Base-by-base conservation (phyloP, 2,888 invertebrate genomes). In the Rhodophaea formosa region DNA sequence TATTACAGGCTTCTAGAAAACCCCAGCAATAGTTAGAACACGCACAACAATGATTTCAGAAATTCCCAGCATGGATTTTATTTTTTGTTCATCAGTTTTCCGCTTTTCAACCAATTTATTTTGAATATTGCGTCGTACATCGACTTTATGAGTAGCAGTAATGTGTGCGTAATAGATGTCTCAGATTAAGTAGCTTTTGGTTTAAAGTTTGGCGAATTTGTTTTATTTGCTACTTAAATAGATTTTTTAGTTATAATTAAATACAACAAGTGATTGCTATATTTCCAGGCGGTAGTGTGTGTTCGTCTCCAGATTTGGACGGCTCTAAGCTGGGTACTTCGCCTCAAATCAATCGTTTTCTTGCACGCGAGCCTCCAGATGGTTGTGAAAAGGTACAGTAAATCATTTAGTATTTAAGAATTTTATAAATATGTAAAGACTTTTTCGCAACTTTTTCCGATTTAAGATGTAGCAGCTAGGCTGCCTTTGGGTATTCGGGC, bases 321-420 rank as follows among this genome's bases (percentile, higher is more conserved):
- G 92, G 93, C 59, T 93, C 93, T 67, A 93, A 94, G 73, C 91
- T 94, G 60, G 96, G 95, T 56, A 95, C 96, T 60, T 97, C 97
- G 62, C 97, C 97, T 43, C 95, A 96, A 82, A 96, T 96, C 78
- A 96, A 96, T 84, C 93, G 95, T 77, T 96, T 96, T 85, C 92
- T 97, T 77, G 96, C 96, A 43, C 92, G 97, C 56, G 96, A 96
- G 85, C 97, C 97, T 54, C 97, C 97, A 23, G 97, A 97, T 92
- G 97, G 97, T 77, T 97, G 97, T 92, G 97, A 97, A 92, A 95
- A 95, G 89, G 95, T 92, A 79, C 61, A 49, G 14, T 39, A 29
- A 56, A 7, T 5, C 23, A 23, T 3, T 23, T 23, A 23, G 23
- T 23, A 23, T 23, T 2, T 23, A 23, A 23, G 23, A 23, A 23